Percentiles rank a stretch among this genome's conserved stretches.
phyloP scores from a whole-genome alignment of 2,113 vertebrate species.

The Centrocercus urophasianus region DNA sequence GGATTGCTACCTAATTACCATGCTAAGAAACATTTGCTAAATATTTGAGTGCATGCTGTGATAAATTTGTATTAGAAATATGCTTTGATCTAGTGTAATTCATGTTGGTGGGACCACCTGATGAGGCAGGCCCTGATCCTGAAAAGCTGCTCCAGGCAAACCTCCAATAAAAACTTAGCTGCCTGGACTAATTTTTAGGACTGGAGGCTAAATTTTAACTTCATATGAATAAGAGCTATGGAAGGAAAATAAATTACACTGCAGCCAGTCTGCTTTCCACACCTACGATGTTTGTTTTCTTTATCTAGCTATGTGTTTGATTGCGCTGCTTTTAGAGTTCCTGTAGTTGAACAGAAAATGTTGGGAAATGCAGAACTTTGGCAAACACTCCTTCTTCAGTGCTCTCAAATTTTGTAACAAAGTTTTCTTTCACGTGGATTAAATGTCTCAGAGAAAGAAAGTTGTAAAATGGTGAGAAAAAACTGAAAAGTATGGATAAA shows the following conservation, averaged over 20 bases:
- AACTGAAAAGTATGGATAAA: constrained; percentile 15
- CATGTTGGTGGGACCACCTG: neutral
- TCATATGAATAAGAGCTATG: neutral
- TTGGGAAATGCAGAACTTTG: neutral
- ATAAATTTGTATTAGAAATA: constrained; percentile 29
- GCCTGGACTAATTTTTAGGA: neutral
- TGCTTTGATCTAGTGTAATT: constrained; percentile 6
- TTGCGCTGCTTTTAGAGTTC: constrained; percentile 11
- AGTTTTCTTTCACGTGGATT: neutral
- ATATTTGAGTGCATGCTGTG: constrained; percentile 15
- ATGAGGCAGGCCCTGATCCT: neutral
- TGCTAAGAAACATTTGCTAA: constrained; percentile 41
- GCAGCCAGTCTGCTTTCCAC: constrained; percentile 7
- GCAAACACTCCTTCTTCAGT: neutral
- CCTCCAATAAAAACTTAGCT: neutral
- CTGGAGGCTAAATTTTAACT: neutral
- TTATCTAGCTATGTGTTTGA: neutral
- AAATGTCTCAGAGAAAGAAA: neutral
- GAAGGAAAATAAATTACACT: neutral
- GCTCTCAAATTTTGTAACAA: neutral
- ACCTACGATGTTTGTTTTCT: neutral
- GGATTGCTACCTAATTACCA: neutral
- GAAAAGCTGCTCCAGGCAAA: neutral
- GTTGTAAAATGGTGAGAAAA: neutral
- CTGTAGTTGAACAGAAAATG: neutral